A percentile compares a stretch with the other conserved stretches of the same genome.
Evolutionary conservation across 2,888 invertebrate species (phyloP).

Genomic region (Calephelis perditalis): DNA sequence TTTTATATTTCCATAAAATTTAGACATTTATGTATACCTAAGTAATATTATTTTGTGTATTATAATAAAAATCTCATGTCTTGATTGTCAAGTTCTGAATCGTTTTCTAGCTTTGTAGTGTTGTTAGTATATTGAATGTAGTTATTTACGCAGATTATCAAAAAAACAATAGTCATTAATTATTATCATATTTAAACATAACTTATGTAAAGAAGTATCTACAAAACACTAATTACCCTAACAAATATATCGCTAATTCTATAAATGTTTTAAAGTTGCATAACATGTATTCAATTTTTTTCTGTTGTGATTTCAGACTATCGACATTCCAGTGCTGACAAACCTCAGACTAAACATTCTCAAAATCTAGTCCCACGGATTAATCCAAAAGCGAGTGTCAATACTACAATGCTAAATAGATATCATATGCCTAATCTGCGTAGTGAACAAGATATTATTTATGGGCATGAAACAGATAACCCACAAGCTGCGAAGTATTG

Average conservation of each 20-base stretch:
- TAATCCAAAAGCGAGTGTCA: conserved; percentile 46
- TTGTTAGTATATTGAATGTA: not conserved
- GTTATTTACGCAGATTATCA: not conserved
- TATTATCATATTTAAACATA: not conserved
- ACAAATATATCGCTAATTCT: not conserved
- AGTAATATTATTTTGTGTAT: not conserved
- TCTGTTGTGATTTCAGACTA: conserved; percentile 66
- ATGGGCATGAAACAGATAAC: conserved; percentile 42
- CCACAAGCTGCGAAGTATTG: conserved; percentile 72
- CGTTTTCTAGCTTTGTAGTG: not conserved
- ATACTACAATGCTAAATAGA: conserved; percentile 48
- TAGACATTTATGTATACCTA: not conserved
- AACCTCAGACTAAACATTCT: conserved; percentile 52
- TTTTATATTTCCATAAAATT: not conserved
- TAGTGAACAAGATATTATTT: conserved; percentile 53
- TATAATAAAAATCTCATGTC: not conserved
- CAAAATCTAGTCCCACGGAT: conserved; percentile 44
- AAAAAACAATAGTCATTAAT: not conserved
- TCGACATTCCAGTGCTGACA: conserved; percentile 82
- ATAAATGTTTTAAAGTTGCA: not conserved
- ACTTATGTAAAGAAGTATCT: not conserved
- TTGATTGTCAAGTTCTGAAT: not conserved
- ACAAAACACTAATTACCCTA: conserved; percentile 1
- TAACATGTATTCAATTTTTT: not conserved
- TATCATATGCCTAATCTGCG: conserved; percentile 55